Base-by-base conservation (phyloP, 2,797 vertebrate species). In the Liparis tanakae region DNA sequence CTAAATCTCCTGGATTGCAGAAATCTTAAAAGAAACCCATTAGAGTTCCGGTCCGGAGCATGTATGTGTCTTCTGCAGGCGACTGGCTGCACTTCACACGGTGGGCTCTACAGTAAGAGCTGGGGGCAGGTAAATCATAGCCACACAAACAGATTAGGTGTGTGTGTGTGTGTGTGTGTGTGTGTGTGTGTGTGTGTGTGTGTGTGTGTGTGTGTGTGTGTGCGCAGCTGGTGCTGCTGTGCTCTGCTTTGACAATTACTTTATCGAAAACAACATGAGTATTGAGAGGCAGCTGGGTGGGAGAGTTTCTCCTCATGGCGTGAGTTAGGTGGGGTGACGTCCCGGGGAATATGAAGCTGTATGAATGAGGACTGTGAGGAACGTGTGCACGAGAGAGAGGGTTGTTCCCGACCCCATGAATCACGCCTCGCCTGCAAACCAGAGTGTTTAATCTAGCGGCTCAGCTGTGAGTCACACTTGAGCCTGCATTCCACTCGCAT, bases 381-480 rank as follows among this genome's bases (percentile, higher is more conserved):
- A 30, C 70, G 71, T 55, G 80, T 50, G 56, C 58, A n/a, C 44
- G 55, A 3, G 70, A 58, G 70, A 62, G 30, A 2, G 50, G 87
- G 63, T 85, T 83, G 84, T 64, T 65, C 18, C 25, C 86, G 80
- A 86, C 54, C 54, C 22, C 14, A 55, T 88, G 87, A 90, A 67
- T 86, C 84, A 90, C 3, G 6, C 66, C 58, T 67, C 67, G 85
- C 64, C 79, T 58, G 80, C 74, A 88, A 92, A 87, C 81, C 85
- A 85, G 61, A 39, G 60, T 33, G 48, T 79, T 82, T 71, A 87
- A 88, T 82, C 66, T 53, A 78, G 62, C 72, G 41, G 68, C 78
- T 88, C 83, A 83, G 82, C 48, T 51, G 77, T 93, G 91, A 94
- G 77, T 95, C 93, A 94, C 80, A 70, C 57, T 67, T 14, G 9